Base-by-base conservation (phyloP, 2,113 vertebrate genomes). In the Corvus cornix region DNA sequence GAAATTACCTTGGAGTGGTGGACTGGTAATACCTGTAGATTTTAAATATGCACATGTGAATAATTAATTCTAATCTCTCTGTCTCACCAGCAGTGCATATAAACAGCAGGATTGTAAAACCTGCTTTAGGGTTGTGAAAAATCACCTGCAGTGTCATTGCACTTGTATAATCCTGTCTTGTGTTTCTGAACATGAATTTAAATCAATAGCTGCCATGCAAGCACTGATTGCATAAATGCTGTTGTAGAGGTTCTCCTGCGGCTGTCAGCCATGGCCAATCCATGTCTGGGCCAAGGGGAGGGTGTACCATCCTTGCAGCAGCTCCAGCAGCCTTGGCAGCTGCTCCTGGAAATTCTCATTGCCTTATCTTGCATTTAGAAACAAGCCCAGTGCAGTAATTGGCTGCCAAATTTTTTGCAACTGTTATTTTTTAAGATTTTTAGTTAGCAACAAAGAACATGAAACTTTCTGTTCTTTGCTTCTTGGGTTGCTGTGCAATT, bases 391-490 rank as follows among this genome's bases (percentile, higher is more conserved):
- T 9, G 18, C 27, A 7, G 27, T 73, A 86, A 94, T 62, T 90
- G 55, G 23, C 72, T 3, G 17, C 41, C 53, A 94, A 69, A 2
- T 62, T 93, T 95, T 90, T 64, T 72, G 56, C 55, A 88, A 68
- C 41, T 82, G 70, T 78, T 94, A 83, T 84, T 94, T 88, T 90
- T 43, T 4, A 55, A 46, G 77, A 72, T 83, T 88, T 96, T 91
- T 35, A 70, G 74, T 83, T 85, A 83, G 90, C 66, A 92, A 82
- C 78, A n/a, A 66, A 53, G 55, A 55, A 41, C 30, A 33, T 2
- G 8, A 89, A 87, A 44, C n/a, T 96, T 81, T 84, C 52, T 87
- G 19, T 90, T 84, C 90, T 86, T 58, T 79, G 41, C 27, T 91
- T 58, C 68, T 83, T 91, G 12, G 28, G 30, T 89, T 86, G 72